Evolutionary conservation across 2,113 vertebrate genomes (phyloP), one percentile per base, ranked within the genome.

Genomic region (Trogon surrucura): DNA sequence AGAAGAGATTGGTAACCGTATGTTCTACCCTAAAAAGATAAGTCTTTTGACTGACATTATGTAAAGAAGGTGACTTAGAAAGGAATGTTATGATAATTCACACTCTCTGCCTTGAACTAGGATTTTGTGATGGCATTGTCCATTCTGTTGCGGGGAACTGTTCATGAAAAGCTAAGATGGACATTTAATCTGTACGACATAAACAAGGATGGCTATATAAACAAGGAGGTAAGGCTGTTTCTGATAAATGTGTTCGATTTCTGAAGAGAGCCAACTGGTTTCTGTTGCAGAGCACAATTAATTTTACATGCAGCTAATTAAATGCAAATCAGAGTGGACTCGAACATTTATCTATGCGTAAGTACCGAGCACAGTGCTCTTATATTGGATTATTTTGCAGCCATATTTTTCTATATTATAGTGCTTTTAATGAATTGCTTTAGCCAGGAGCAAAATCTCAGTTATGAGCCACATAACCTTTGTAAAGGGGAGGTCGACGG

Each of bases 111-210:
- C 79, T 86, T 70, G n/a, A 69, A 54, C 80, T 96, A 99, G 99
- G 99, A 99, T 95, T 99, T 99, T 97, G 99, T 99, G 47, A 98
- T 98, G 15, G 99, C 99, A 65, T 97, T 99, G 89, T 99, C 99
- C 36, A 98, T 98, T 95, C 97, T 99, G 89, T 97, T 99, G 83
- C 98, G 99, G 92, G 99, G 99, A 84, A 98, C 99, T 1, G 98
- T 99, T 93, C 98, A 98, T 2, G 99, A 99, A 96, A 99, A 99
- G 90, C 98, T 99, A 34, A 98, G 98, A 85, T 99, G 99, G 99
- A 99, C 99, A 0, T 99, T 99, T 87, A 99, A 99, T 93, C 98
- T 99, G 32, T 99, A 99, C 1, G 99, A 99, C 96, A 99, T 99
- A 95, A 99, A 99, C 96, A 99, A 98, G 97, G 99, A 99, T 50